Evolutionary conservation across 37 sponge, comb jelly and placozoan species (phyloP).

Genomic region (Crambe crambe): DNA sequence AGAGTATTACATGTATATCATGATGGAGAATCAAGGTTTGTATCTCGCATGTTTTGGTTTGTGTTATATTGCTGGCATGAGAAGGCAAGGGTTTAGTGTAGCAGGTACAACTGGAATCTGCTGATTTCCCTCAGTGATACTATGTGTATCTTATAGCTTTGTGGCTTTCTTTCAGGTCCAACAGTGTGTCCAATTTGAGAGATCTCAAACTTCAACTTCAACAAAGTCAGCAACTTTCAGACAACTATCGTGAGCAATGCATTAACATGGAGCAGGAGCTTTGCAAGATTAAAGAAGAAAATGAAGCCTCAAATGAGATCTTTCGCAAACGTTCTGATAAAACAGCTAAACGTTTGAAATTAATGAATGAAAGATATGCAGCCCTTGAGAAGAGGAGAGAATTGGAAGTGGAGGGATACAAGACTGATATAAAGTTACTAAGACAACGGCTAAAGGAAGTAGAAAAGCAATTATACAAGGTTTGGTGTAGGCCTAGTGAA

Average conservation of each 20-base stretch:
- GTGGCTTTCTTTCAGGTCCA: too few relatives aligned
- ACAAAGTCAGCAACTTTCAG: constrained; percentile 92
- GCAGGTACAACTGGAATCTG: neutral
- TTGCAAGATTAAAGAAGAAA: constrained; percentile 83
- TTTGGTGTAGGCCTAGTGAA: constrained; percentile 14
- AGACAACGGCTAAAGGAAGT: constrained; percentile 86
- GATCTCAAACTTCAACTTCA: constrained; percentile 77
- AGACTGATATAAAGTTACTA: constrained; percentile 93
- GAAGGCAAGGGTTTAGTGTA: neutral
- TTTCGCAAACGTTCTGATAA: constrained; percentile 86
- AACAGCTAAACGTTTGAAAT: constrained; percentile 68
- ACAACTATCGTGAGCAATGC: constrained; percentile 98
- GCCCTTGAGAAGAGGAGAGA: constrained; percentile 87
- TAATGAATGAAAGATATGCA: constrained; percentile 90
- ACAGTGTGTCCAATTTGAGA: too few relatives aligned
- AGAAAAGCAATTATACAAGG: constrained; percentile 95
- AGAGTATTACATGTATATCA: constrained; percentile 18
- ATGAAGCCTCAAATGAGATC: constrained; percentile 75
- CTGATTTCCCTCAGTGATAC: neutral
- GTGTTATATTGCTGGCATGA: neutral
- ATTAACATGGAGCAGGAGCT: constrained; percentile 90
- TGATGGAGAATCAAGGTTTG: neutral
- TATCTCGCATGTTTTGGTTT: neutral
- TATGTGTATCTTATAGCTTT: too few relatives aligned
- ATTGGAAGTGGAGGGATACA: constrained; percentile 97